Base-by-base conservation (phyloP, 64 coral and sea anemone genomes). In the Platygyra sinensis region DNA sequence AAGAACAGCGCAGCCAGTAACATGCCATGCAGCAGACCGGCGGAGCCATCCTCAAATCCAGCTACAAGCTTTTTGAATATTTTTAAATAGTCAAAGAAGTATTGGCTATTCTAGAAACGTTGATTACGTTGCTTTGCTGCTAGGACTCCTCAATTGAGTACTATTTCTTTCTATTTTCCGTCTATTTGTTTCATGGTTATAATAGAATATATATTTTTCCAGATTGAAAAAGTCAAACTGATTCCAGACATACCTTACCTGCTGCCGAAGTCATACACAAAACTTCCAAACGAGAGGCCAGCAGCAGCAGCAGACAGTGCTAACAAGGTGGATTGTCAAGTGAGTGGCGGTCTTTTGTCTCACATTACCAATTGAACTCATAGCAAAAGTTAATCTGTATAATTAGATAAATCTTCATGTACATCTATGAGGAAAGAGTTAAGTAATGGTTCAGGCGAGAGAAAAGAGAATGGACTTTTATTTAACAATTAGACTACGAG, bases 211-310 rank as follows among this genome's bases (percentile, higher is more conserved):
- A 6, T 76, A 57, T 78, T 51, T 31, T 86, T 86, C 1, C 72
- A 98, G 96, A 60, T 83, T 29, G 93, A 95, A 73, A 98, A 98
- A 42, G 87, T 93, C 15, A 98, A 98, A 88, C 42, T 88, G 33
- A 79, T 90, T 87, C 63, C 72, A 7, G 24, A 93, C 61, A 86
- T 95, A 10, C 96, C 96, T 18, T 88, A 75, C 30, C 77, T 98
- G 42, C 93, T 98, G 10, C 96, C 96, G 10, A 98, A 93, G 81
- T 93, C 90, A 0, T 95, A 98, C 67, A 67, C 29, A 6, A 89
- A 24, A 22, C 82, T 95, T 27, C 7, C 39, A 11, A 32, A 65
- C 19, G 76, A 83, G 10, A 57, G 50, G 22, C 27, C 65, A 82
- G 90, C 96, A 0, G 46, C 96, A 0, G 46, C 55, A 51, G 88